Evolutionary conservation across 2,797 vertebrate species (phyloP).

Genomic region (Amazona finschi): DNA sequence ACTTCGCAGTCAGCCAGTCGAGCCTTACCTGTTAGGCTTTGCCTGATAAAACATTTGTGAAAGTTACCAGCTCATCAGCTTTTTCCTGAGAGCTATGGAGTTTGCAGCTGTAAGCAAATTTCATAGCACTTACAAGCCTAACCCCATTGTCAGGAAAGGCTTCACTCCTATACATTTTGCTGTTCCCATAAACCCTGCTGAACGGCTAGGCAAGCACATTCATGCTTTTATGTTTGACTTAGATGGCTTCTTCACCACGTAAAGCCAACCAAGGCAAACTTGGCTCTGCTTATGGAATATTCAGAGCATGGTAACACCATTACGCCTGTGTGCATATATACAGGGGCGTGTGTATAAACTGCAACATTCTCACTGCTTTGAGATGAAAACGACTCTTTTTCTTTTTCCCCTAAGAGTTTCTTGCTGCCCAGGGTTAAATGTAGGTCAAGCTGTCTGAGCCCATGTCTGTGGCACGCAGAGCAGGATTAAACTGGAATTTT

Average conservation of each 20-base stretch:
- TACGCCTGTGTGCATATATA: not conserved
- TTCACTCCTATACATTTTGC: not conserved
- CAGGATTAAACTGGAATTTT: conserved; percentile 62
- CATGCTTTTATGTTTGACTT: not conserved
- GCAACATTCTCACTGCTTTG: not conserved
- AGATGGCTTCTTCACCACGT: not conserved
- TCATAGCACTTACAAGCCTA: not conserved
- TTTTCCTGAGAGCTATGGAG: not conserved
- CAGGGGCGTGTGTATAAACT: not conserved
- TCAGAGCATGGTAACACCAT: not conserved
- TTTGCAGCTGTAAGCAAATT: not conserved
- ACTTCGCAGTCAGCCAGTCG: not conserved
- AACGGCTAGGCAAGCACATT: not conserved
- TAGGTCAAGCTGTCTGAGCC: conserved; percentile 64
- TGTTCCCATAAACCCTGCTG: not conserved
- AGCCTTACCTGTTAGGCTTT: not conserved
- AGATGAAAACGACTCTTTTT: not conserved
- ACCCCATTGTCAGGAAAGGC: not conserved
- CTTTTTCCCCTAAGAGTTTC: not conserved
- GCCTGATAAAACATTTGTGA: not conserved
- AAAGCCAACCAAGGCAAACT: not conserved
- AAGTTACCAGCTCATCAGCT: conserved; percentile 1
- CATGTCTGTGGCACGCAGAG: conserved; percentile 28
- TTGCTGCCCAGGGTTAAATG: conserved; percentile 42
- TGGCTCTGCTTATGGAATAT: not conserved